Percentiles rank a stretch among this genome's conserved stretches.
These are phyloP conservation scores for Eutrigla gurnardus DNA, from an alignment of 2,797 vertebrate genomes.

Conservation along the genomic window DNA sequence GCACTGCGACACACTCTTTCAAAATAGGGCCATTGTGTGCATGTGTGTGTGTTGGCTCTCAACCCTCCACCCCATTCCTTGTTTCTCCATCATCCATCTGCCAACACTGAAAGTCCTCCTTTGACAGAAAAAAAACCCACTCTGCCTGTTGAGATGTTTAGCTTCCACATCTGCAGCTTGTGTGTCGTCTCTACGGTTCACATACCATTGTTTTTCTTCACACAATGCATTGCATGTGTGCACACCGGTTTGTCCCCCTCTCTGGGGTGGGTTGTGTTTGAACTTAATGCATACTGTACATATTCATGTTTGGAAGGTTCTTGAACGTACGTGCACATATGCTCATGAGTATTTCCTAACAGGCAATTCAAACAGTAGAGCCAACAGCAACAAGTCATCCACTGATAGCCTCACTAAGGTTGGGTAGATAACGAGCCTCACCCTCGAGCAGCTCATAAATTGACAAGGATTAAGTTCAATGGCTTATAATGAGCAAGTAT, in stretches of 20 bases:
- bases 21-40: slow-evolving; percentile 73
- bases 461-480: slow-evolving; percentile 14
- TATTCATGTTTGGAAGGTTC: slow-evolving; percentile 26
- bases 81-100: slow-evolving; percentile 67
- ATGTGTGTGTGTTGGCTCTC: slow-evolving; percentile 52
- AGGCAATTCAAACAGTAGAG: slow-evolving; percentile 50
- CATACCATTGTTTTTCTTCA: slow-evolving; percentile 27
- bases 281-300: slow-evolving; percentile 29
- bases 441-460: slow-evolving; percentile 34
- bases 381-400: slow-evolving; percentile 49
- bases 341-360: slow-evolving; percentile 59
- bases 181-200: slow-evolving; percentile 29
- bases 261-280: background rate
- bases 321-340: slow-evolving; percentile 32
- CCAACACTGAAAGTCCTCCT: slow-evolving; percentile 65
- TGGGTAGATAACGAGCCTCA: slow-evolving; percentile 53
- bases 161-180: slow-evolving; percentile 55
- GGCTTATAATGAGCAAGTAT: slow-evolving; percentile 18
- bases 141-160: slow-evolving; percentile 55
- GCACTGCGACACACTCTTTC: slow-evolving; percentile 49
- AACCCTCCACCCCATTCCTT: slow-evolving; percentile 59
- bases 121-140: slow-evolving; percentile 72
- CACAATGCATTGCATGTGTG: slow-evolving; percentile 29
- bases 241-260: slow-evolving; percentile 18
- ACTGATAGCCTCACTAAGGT: slow-evolving; percentile 65